Conservation (phyloP, 2,888 invertebrate species). For the Lutraria lutraria region DNA sequence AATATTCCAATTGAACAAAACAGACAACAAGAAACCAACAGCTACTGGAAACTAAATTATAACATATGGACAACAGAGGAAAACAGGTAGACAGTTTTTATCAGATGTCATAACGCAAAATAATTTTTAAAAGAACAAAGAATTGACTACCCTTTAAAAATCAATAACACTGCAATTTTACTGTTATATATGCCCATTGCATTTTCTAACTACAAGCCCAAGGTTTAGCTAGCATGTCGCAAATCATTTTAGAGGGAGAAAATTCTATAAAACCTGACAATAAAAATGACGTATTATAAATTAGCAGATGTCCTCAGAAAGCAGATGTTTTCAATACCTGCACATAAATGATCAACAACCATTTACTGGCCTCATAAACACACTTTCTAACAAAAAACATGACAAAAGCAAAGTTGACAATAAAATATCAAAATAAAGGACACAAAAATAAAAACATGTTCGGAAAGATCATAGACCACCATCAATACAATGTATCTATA, state of each 20-base stretch:
- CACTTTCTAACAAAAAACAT: no score
- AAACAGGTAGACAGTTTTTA: not conserved
- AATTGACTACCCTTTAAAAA: slow-evolving; percentile 1
- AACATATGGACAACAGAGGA: not conserved
- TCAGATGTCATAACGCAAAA: not conserved
- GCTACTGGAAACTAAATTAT: not conserved
- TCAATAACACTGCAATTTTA: not conserved
- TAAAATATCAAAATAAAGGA: no score
- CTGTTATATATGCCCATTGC: slow-evolving; percentile 11
- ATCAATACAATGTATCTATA: no score
- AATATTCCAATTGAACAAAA: not conserved
- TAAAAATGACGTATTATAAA: not conserved
- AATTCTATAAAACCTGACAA: not conserved
- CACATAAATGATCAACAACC: not conserved
- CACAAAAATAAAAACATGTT: no score
- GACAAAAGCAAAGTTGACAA: no score
- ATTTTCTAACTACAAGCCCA: not conserved
- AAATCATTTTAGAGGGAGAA: not conserved
- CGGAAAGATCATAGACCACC: no score
- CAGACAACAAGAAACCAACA: not conserved
- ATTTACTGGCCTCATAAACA: no score
- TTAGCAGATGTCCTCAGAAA: not conserved
- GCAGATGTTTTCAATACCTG: slow-evolving; percentile 14
- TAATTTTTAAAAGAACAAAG: slow-evolving; percentile 8
- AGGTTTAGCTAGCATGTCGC: not conserved